A percentile compares a stretch with the other conserved stretches of the same genome.
Conservation (phyloP, 1,140 invertebrate genomes). For the Trichomalopsis sarcophagae region DNA sequence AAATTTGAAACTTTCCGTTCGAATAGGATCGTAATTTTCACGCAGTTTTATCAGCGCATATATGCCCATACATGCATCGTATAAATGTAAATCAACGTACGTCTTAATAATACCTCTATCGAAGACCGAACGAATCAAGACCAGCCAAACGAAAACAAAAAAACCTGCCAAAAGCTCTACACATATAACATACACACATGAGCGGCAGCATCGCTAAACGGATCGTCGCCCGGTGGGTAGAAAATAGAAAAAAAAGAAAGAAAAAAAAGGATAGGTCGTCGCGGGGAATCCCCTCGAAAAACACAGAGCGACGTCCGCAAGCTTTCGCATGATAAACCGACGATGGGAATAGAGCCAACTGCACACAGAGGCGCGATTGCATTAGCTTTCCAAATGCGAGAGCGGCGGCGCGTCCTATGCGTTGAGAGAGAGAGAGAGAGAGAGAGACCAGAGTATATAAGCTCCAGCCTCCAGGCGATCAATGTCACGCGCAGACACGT, state of each 20-base stretch:
- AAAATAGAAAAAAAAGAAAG: neutral
- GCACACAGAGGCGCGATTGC: neutral
- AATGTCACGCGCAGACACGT: conserved; percentile 24
- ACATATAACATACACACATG: no score
- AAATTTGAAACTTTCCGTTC: neutral
- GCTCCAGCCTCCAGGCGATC: neutral
- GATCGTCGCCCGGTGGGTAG: neutral
- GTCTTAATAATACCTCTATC: no score
- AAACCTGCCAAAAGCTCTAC: no score
- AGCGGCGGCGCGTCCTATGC: neutral
- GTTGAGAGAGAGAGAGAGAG: neutral
- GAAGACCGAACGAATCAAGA: no score
- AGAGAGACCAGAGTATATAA: neutral
- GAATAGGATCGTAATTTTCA: neutral
- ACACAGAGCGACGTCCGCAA: neutral
- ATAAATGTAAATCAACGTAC: neutral
- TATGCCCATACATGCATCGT: neutral
- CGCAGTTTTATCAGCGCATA: neutral
- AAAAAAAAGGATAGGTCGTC: neutral
- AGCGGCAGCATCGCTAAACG: neutral
- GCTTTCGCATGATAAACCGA: neutral
- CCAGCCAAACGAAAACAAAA: no score
- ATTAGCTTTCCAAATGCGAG: neutral
- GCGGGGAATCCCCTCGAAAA: neutral
- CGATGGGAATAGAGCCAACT: neutral